These are phyloP conservation scores for Caenorhabditis macrosperma DNA, from an alignment of 2,888 invertebrate species.

Conservation along the genomic window DNA sequence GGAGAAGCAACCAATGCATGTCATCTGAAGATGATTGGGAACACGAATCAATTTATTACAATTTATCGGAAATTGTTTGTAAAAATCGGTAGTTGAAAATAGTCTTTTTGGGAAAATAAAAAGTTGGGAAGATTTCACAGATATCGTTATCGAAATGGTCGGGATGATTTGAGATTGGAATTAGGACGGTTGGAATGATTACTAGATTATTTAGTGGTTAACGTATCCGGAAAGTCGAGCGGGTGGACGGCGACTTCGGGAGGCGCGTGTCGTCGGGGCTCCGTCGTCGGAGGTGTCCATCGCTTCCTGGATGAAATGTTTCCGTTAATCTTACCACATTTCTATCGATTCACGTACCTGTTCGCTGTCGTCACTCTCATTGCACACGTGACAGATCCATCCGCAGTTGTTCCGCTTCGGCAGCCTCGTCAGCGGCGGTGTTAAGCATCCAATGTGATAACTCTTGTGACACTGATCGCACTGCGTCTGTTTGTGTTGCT, in stretches of 20 bases:
- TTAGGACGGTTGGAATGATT: neutral
- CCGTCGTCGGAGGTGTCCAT: slow-evolving; percentile 6
- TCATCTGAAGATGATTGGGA: slow-evolving; percentile 11
- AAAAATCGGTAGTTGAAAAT: slow-evolving; percentile 24
- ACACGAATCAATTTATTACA: neutral
- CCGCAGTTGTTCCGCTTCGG: slow-evolving; percentile 55
- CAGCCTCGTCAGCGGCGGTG: slow-evolving; percentile 88
- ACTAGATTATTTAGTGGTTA: slow-evolving; percentile 3
- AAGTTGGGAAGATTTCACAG: neutral
- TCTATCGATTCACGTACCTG: neutral
- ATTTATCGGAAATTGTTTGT: slow-evolving; percentile 23
- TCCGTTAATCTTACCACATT: neutral
- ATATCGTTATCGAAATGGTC: neutral
- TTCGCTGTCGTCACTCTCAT: slow-evolving; percentile 52
- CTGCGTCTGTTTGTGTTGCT: slow-evolving; percentile 93
- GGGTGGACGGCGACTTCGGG: slow-evolving; percentile 41
- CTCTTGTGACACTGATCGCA: slow-evolving; percentile 94
- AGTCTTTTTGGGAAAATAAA: neutral
- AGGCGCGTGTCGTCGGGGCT: neutral
- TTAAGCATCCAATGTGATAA: slow-evolving; percentile 94
- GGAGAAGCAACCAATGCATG: neutral
- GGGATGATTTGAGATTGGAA: neutral
- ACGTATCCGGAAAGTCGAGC: slow-evolving; percentile 33
- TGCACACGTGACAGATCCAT: slow-evolving; percentile 61
- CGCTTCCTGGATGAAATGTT: neutral